phyloP scores from a whole-genome alignment of 2,797 vertebrate genomes.

The Chrysocyon brachyurus region DNA sequence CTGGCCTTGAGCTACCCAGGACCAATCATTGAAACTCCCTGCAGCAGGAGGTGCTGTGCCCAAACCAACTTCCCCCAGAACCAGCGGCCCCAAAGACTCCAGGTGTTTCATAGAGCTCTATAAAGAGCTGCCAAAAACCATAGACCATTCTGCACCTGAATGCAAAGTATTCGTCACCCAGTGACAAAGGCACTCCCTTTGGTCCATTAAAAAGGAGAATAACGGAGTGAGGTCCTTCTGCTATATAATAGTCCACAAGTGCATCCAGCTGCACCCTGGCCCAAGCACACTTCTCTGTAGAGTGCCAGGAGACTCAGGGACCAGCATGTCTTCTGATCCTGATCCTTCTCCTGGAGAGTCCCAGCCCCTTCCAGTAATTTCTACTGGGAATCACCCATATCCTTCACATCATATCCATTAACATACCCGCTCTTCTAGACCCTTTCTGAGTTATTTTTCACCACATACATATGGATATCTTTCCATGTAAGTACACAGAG shows the following conservation, averaged over 20 bases:
- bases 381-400: background rate
- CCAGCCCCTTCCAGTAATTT: background rate
- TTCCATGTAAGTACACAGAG: background rate
- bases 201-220: background rate
- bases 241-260: background rate
- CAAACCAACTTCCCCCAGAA: background rate
- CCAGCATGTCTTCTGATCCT: background rate
- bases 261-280: background rate
- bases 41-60: background rate
- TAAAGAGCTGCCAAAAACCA: background rate
- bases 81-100: background rate
- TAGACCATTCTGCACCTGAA: background rate
- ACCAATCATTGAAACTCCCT: background rate
- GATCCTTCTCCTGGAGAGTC: background rate
- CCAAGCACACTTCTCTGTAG: background rate
- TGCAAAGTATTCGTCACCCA: background rate
- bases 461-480: background rate
- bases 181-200: background rate
- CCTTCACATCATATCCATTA: background rate
- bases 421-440: background rate
- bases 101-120: background rate
- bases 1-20: background rate
- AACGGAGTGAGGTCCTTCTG: background rate
- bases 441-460: constrained; percentile 7
- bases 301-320: background rate